Base-by-base conservation (phyloP, 2,888 invertebrate species). In the Drosophila formosana region DNA sequence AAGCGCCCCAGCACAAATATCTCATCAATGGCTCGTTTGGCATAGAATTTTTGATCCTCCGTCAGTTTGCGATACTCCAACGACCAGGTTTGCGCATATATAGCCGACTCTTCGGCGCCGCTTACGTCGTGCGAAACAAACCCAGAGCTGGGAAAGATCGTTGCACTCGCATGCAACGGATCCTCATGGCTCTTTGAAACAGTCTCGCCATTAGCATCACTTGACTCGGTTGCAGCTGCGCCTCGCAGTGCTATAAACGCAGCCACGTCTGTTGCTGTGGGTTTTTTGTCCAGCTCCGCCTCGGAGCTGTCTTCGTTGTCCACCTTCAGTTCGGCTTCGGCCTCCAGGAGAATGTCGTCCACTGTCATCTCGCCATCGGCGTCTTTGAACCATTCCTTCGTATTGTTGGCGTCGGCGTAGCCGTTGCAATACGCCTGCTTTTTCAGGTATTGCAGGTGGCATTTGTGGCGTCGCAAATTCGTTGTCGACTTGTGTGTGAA, bases 41-140 rank as follows among this genome's bases (percentile, higher is more conserved):
- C 82, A 56, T 73, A 87, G 56, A 82, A 87, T 25, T 87, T 81
- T 49, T 82, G 82, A 23, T 82, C 82, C 23, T 87, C 88, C 26
- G 75, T 84, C 0, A 87, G 66, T 18, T 82, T 82, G 18, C 85
- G 88, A 50, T 78, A 82, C 45, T 82, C 88, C 23, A 87, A 62
- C 1, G 76, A 84, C 82, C 82, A 82, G 6, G 82, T 84, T 30
- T 82, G 88, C 18, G 82, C 82, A 43, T 84, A 82, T 41, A 82
- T 78, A 4, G 65, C 63, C 0, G 82, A 78, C 51, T 82, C 88
- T 32, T 87, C 82, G 9, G 66, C 65, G 0, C 64, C 82, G 26
- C 67, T 78, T 4, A 75, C 51, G 26, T 75, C 67, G 18, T 67
- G 81, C 3, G 87, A 57, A 1, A 66, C 49, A 43, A 72, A 72